These are phyloP conservation scores for Linhomoeus sp. DNA, from an alignment of 2,888 invertebrate species.

Conservation along the genomic window DNA sequence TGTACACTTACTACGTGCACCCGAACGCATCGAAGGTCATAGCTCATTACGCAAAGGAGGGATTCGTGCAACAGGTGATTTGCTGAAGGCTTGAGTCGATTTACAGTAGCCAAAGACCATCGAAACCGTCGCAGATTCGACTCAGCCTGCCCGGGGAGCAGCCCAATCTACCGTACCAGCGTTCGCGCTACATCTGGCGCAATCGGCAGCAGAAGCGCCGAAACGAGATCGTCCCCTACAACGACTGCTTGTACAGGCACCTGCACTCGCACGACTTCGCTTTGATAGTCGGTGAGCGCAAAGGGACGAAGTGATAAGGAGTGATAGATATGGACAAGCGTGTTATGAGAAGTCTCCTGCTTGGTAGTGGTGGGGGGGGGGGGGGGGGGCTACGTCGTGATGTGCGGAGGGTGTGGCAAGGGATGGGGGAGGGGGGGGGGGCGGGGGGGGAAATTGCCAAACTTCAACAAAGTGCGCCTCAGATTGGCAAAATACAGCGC, in stretches of 20 bases:
- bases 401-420: too few relatives aligned
- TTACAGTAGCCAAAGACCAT: background rate
- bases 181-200: constrained; percentile 50
- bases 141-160: constrained; percentile 67
- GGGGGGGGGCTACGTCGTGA: too few relatives aligned
- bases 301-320: too few relatives aligned
- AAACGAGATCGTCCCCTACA: constrained; percentile 84
- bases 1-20: constrained; percentile 65
- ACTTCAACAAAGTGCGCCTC: too few relatives aligned
- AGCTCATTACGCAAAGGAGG: constrained; percentile 37
- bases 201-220: constrained; percentile 80
- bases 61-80: constrained; percentile 30
- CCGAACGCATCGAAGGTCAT: constrained; percentile 66
- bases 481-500: too few relatives aligned
- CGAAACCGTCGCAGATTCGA: constrained; percentile 9
- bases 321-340: too few relatives aligned
- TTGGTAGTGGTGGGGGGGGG: too few relatives aligned
- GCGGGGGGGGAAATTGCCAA: too few relatives aligned
- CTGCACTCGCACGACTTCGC: constrained; percentile 52
- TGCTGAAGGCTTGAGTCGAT: background rate
- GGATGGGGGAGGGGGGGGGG: too few relatives aligned
- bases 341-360: too few relatives aligned
- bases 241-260: constrained; percentile 80
- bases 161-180: constrained; percentile 51
- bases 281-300: background rate